Base-by-base conservation (phyloP, 2,888 invertebrate species). In the Ischnus inquisitorius region DNA sequence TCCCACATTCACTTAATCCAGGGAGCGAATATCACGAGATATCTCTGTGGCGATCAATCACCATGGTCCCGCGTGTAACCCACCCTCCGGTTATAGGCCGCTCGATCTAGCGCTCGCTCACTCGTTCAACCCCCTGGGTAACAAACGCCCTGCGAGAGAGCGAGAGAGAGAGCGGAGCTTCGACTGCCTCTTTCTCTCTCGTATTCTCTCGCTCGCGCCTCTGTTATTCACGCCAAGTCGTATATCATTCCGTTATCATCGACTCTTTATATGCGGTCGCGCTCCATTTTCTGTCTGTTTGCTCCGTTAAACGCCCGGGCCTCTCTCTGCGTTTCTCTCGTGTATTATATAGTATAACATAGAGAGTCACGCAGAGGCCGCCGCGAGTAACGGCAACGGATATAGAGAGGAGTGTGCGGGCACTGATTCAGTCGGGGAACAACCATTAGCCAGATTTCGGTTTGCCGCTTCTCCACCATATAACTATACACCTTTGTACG, bases 181-280 rank as follows among this genome's bases (percentile, higher is more conserved):
- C 39, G 60, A 28, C 51, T 19, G 41, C 64, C 78, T 46, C 16
- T 48, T 48, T 46, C 39, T 25, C 57, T 62, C 71, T 74, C 48
- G 48, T 71, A 34, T 60, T 72, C 74, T 86, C 87, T 90, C 89
- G 85, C 88, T 87, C 85, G 85, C 86, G 87, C 88, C 89, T 84
- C 87, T 88, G 90, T 90, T 92, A 92, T 93, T 92, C 92, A 91
- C 92, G 88, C 90, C 91, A 88, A 91, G 92, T 92, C 93, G 92
- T 93, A 93, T 93, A 93, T 93, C 93, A 93, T 92, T 92, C 91
- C 92, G 93, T 93, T 93, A 93, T 93, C 93, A 93, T 93, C 93
- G 93, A 93, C 93, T 93, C 93, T 93, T 93, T 93, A 93, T 93
- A 93, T 92, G 93, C 93, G 93, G 93, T 92, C 90, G 93, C 92